Base-by-base conservation (phyloP, 1,140 invertebrate genomes). In the Pteromalus puparum region DNA sequence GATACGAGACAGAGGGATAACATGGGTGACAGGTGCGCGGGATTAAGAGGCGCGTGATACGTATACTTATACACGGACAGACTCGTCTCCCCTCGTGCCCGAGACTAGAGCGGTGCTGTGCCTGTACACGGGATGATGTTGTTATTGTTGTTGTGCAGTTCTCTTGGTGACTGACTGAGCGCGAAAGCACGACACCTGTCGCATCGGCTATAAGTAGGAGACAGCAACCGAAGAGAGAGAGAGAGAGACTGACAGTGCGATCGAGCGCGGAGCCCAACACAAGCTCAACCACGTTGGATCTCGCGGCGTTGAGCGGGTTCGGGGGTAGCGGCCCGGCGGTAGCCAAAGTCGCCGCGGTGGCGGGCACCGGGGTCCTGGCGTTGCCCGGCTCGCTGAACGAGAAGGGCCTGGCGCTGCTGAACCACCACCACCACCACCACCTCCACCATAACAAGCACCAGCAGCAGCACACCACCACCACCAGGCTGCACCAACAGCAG, bases 361-460 rank as follows among this genome's bases (percentile, higher is more conserved):
- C 92, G 92, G 92, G 92, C 83, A 92, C 92, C 90, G 90, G 91
- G 87, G 90, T 93, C 87, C 89, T 93, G 80, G 91, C 91, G 87
- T 89, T 92, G 84, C 89, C 91, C 88, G 90, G 91, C 88, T 85
- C 92, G 89, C 91, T 92, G 89, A 90, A 90, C 90, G 91, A 92
- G 77, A 91, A 92, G 88, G 90, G 90, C 90, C 89, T 88, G 87
- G 88, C 88, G 88, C 88, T 88, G 30, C 75, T 73, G 12, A 15
- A 28, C 21, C 81, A 79, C 0, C 87, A 85, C 80, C 82, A 87
- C 77, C 82, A 70, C 46, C 85, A 80, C 67, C 86, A 77, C 34
- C 28, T 72, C 1, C 26, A 78, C 12, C 38, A 80, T 26, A 61
- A 83, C 24, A 61, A 24, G 6, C 42, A 24, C 13, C 21, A 80